phyloP scores from a whole-genome alignment of 2,888 invertebrate genomes.

The Scaptomyza reducta region DNA sequence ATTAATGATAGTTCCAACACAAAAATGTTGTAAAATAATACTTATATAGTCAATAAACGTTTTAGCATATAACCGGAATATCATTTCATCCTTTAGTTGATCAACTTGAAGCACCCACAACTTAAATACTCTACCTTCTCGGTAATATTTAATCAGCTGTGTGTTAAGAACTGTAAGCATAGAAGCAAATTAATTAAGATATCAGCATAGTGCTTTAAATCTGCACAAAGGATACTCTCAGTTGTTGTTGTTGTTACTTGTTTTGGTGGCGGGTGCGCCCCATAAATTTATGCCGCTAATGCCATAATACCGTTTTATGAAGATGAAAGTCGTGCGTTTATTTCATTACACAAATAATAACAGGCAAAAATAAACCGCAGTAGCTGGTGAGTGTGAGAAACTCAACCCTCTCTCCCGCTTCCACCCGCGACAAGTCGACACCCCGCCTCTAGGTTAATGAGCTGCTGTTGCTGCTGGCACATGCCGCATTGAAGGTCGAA shows the following conservation, averaged over 20 bases:
- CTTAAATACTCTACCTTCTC: background rate
- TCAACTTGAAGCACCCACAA: background rate
- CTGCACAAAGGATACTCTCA: background rate
- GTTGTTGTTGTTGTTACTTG: conserved; percentile 18
- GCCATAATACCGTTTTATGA: conserved; percentile 79
- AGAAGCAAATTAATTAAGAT: conserved; percentile 35
- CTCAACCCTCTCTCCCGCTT: background rate
- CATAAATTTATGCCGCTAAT: conserved; percentile 75
- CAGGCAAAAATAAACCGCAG: conserved; percentile 74
- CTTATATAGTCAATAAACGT: background rate
- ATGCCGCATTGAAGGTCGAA: conserved; percentile 79
- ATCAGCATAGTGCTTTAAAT: conserved; percentile 24
- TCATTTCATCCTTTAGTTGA: too few species aligned
- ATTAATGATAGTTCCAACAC: background rate
- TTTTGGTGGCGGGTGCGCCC: conserved; percentile 36
- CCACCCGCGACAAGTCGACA: background rate
- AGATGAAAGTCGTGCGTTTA: conserved; percentile 81
- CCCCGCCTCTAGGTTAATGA: conserved; percentile 63
- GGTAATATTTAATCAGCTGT: conserved; percentile 11
- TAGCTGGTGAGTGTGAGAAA: conserved; percentile 28
- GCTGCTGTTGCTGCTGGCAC: conserved; percentile 55
- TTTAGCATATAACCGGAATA: background rate
- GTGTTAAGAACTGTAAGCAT: conserved; percentile 13
- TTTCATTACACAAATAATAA: conserved; percentile 81
- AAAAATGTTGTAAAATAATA: background rate